Evolutionary conservation across 2,888 invertebrate species (phyloP).

Genomic region (Plagiodera versicolora): DNA sequence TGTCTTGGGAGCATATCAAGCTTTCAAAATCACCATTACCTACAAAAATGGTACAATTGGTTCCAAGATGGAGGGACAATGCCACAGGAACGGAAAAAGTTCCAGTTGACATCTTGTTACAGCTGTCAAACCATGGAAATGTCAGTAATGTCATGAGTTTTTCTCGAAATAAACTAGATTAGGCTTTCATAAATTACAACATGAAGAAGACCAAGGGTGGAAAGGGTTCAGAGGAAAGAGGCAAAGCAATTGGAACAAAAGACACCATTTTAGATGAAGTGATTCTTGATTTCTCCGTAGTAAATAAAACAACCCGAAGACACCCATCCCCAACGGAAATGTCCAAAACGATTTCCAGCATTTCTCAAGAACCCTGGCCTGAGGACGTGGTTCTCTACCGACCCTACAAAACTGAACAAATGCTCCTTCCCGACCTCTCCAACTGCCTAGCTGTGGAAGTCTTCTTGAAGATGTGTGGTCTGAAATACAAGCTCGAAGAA

Average conservation of each 20-base stretch:
- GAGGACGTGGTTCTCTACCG: slow-evolving; percentile 81
- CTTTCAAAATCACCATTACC: slow-evolving; percentile 43
- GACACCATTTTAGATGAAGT: slow-evolving; percentile 1
- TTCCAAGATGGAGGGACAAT: too few relatives aligned
- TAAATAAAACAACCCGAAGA: neutral
- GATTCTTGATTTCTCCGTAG: slow-evolving; percentile 12
- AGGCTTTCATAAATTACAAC: neutral
- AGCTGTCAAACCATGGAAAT: neutral
- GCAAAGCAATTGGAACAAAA: neutral
- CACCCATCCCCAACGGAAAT: neutral
- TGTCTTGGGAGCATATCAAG: slow-evolving; percentile 50
- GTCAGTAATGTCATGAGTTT: neutral
- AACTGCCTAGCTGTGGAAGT: slow-evolving; percentile 89
- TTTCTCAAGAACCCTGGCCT: slow-evolving; percentile 68
- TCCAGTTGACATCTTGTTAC: too few relatives aligned
- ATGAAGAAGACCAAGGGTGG: neutral
- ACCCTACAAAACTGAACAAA: slow-evolving; percentile 89
- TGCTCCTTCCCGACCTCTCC: slow-evolving; percentile 87
- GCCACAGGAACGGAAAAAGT: neutral
- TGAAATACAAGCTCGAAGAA: slow-evolving; percentile 78
- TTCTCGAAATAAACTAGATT: neutral
- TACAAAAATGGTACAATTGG: slow-evolving; percentile 1
- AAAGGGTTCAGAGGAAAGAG: neutral
- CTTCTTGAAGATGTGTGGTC: slow-evolving; percentile 85
- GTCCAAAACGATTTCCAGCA: neutral